These are phyloP conservation scores for Pteruthius melanotis DNA, from an alignment of 2,113 vertebrate genomes.

Conservation along the genomic window DNA sequence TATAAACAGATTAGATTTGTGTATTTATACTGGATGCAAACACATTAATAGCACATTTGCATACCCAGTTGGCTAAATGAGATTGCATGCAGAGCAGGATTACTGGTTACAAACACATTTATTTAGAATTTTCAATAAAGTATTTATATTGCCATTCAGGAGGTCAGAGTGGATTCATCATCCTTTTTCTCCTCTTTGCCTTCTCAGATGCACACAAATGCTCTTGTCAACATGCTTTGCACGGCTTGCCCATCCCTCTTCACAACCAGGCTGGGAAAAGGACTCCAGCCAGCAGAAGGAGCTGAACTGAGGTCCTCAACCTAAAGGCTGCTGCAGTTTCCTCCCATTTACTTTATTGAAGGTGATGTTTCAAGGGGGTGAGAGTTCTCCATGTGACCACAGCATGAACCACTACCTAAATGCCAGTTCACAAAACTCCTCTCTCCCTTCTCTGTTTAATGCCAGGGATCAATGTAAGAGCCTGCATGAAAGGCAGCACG, in stretches of 20 bases:
- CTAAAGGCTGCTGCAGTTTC: background rate
- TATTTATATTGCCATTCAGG: slow-evolving; percentile 22
- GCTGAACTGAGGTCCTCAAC: background rate
- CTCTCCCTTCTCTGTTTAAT: background rate
- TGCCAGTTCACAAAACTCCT: background rate
- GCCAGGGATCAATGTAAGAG: background rate
- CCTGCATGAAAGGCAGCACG: background rate
- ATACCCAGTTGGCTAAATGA: slow-evolving; percentile 64
- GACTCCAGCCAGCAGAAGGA: background rate
- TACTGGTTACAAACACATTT: slow-evolving; percentile 47
- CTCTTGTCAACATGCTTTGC: background rate
- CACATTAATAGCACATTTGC: slow-evolving; percentile 70
- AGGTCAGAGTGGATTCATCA: slow-evolving; percentile 23
- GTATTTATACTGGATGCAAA: slow-evolving; percentile 71
- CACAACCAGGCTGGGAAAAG: background rate
- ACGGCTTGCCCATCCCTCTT: rapidly evolving
- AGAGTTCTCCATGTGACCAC: background rate
- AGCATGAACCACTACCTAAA: background rate
- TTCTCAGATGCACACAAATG: background rate
- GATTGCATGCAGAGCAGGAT: slow-evolving; percentile 49
- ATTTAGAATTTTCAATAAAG: slow-evolving; percentile 46
- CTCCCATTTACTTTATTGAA: background rate
- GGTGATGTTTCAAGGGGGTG: background rate
- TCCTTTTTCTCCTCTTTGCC: background rate
- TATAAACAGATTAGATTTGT: slow-evolving; percentile 70